Evolutionary conservation across 2,888 invertebrate species (phyloP).

Genomic region (Steromphala cineraria): DNA sequence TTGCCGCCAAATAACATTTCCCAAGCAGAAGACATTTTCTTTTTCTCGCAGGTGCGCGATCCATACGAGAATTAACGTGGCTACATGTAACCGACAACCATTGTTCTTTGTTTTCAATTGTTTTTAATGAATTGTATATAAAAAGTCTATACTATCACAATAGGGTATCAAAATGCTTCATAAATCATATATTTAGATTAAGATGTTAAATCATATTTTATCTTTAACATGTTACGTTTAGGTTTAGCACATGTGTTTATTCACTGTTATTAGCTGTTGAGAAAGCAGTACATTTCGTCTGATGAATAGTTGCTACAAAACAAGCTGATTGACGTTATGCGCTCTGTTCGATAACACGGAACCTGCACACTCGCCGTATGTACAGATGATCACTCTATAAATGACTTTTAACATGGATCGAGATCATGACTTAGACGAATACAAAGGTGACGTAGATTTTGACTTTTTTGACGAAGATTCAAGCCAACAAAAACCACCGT

Average conservation of each 20-base stretch:
- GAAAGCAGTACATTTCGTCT: background rate
- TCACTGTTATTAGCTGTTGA: background rate
- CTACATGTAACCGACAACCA: background rate
- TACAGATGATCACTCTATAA: background rate
- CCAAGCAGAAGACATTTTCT: slow-evolving; percentile 2
- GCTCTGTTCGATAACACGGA: background rate
- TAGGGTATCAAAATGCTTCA: background rate
- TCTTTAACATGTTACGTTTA: background rate
- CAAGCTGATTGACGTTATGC: slow-evolving; percentile 20
- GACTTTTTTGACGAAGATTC: slow-evolving; percentile 55
- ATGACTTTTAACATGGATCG: slow-evolving; percentile 7
- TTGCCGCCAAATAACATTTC: slow-evolving; percentile 3
- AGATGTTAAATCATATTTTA: background rate
- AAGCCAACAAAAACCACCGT: slow-evolving; percentile 23
- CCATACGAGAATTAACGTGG: background rate
- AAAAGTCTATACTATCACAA: too few species aligned
- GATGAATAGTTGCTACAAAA: slow-evolving; percentile 29
- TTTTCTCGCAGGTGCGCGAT: background rate
- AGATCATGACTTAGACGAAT: slow-evolving; percentile 28
- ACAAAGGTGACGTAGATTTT: slow-evolving; percentile 49
- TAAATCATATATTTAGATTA: background rate
- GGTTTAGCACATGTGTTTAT: background rate
- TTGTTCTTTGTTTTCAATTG: too few species aligned
- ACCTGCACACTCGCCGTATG: background rate
- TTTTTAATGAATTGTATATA: too few species aligned